These are phyloP conservation scores for Stegodyphus dumicola DNA, from an alignment of 1,140 invertebrate genomes.

Conservation along the genomic window DNA sequence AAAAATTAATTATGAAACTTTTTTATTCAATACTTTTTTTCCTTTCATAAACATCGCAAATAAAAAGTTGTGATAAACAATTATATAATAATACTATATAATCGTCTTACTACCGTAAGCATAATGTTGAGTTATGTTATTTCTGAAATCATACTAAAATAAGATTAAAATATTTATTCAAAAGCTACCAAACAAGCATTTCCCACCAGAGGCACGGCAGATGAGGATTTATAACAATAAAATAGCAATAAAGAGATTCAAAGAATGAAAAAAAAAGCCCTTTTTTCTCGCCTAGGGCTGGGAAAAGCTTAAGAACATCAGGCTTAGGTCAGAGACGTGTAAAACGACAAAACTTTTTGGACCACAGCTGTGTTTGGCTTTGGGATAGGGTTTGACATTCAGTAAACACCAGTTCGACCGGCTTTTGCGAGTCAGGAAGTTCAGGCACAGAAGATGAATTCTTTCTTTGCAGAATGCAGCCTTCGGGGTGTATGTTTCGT, in stretches of 20 bases:
- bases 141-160: too few species aligned
- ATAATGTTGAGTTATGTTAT: too few species aligned
- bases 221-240: neutral
- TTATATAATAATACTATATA: too few species aligned
- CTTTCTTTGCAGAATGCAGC: conserved; percentile 17
- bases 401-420: conserved; percentile 51
- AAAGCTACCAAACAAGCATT: conserved; percentile 29
- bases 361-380: conserved; percentile 58
- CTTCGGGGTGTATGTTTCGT: conserved; percentile 36
- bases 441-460: neutral
- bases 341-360: conserved; percentile 51
- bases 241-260: neutral
- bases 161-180: too few species aligned
- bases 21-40: too few species aligned
- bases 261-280: too few species aligned
- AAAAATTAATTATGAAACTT: too few species aligned
- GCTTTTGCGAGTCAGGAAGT: conserved; percentile 48
- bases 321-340: conserved; percentile 51
- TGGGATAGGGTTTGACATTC: conserved; percentile 45
- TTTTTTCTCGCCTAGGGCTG: neutral
- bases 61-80: too few species aligned
- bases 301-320: neutral
- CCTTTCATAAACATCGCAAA: too few species aligned
- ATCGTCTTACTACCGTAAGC: too few species aligned
- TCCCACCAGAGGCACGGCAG: conserved; percentile 31